Percentiles rank a stretch among this genome's conserved stretches.
phyloP scores from a whole-genome alignment of 2,888 invertebrate species.

The Serripes groenlandicus region DNA sequence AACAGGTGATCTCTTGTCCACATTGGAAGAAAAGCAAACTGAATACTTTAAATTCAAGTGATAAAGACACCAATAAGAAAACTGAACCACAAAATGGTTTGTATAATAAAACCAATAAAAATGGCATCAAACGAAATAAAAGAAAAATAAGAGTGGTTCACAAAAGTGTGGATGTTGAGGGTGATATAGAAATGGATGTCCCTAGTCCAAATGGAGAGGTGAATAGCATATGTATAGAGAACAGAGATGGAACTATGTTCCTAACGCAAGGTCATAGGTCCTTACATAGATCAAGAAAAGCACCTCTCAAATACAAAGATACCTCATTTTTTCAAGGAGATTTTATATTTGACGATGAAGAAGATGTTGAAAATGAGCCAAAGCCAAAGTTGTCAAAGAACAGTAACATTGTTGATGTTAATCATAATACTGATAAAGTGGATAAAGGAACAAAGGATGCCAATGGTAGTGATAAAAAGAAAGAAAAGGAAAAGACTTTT shows the following conservation, averaged over 20 bases:
- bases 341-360: conserved; percentile 65
- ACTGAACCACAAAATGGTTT: not conserved
- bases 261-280: conserved; percentile 38
- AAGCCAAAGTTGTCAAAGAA: conserved; percentile 47
- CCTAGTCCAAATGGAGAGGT: conserved; percentile 44
- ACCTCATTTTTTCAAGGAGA: conserved; percentile 66
- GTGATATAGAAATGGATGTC: conserved; percentile 20
- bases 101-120: conserved; percentile 9
- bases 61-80: conserved; percentile 1
- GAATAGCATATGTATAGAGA: conserved; percentile 47
- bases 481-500: not conserved
- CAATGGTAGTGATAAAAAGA: not conserved
- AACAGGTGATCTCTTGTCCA: conserved; percentile 46
- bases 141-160: not conserved
- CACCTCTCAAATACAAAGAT: conserved; percentile 64
- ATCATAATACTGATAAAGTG: conserved; percentile 38
- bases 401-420: conserved; percentile 34
- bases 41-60: conserved; percentile 31
- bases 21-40: conserved; percentile 62
- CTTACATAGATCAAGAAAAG: conserved; percentile 56
- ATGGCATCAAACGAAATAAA: conserved; percentile 9
- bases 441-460: not conserved
- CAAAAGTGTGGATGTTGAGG: conserved; percentile 10
- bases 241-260: conserved; percentile 58
- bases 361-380: conserved; percentile 38